These are phyloP conservation scores for Heliothis subflexa DNA, from an alignment of 1,140 invertebrate species.

Conservation along the genomic window DNA sequence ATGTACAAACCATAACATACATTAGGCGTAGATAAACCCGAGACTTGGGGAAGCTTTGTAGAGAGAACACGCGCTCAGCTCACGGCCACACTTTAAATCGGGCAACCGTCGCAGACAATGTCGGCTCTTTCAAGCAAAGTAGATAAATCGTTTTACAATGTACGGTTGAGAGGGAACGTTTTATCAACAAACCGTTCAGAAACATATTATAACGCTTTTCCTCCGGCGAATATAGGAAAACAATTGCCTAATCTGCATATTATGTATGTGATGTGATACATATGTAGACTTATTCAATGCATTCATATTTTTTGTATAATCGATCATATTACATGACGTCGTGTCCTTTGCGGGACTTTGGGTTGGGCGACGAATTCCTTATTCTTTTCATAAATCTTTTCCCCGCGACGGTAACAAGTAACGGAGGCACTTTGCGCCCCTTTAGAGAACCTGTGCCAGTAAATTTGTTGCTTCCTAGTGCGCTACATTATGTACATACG, in stretches of 20 bases:
- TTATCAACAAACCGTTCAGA: slow-evolving; percentile 36
- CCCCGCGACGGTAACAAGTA: slow-evolving; percentile 39
- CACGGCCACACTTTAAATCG: slow-evolving; percentile 25
- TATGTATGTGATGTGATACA: background rate
- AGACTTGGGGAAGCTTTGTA: slow-evolving; percentile 45
- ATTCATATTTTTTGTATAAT: slow-evolving; percentile 31
- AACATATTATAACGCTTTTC: slow-evolving; percentile 11
- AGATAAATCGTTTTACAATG: slow-evolving; percentile 46
- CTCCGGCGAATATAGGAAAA: slow-evolving; percentile 14
- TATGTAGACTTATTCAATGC: slow-evolving; percentile 3
- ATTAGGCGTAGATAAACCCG: slow-evolving; percentile 36
- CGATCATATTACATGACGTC: slow-evolving; percentile 35
- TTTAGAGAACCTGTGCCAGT: slow-evolving; percentile 41
- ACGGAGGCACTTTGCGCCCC: slow-evolving; percentile 44
- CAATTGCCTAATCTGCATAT: slow-evolving; percentile 26
- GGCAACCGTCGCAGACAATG: slow-evolving; percentile 36
- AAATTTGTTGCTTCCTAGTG: slow-evolving; percentile 47
- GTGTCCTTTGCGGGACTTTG: slow-evolving; percentile 31
- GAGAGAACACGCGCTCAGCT: slow-evolving; percentile 37
- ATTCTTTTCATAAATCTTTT: slow-evolving; percentile 46
- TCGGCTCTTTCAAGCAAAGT: slow-evolving; percentile 28
- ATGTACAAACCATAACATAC: slow-evolving; percentile 35
- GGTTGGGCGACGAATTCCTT: slow-evolving; percentile 38
- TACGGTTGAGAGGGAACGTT: slow-evolving; percentile 17
- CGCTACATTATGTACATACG: slow-evolving; percentile 26